Evolutionary conservation across 2,113 vertebrate species (phyloP).

Genomic region (Pelusios castaneus): DNA sequence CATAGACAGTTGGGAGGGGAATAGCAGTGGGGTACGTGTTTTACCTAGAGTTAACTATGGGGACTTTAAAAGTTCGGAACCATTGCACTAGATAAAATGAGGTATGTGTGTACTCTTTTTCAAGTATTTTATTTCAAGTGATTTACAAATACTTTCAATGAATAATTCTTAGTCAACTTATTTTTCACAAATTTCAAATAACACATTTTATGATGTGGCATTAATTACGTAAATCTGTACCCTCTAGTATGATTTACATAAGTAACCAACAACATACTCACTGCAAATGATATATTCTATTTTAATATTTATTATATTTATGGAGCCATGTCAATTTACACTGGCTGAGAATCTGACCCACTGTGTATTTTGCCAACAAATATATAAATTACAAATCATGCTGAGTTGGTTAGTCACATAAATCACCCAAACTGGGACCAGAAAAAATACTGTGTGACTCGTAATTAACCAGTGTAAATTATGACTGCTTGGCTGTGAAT

Average conservation of each 20-base stretch:
- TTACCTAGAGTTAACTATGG: too few relatives aligned
- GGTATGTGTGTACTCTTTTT: background rate
- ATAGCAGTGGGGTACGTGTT: too few relatives aligned
- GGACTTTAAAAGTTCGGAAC: too few relatives aligned
- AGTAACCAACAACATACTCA: background rate
- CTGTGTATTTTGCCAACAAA: background rate
- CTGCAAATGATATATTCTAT: background rate
- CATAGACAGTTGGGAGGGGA: too few relatives aligned
- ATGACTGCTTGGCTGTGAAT: background rate
- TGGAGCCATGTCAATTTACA: background rate
- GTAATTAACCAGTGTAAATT: background rate
- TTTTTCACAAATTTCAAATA: background rate
- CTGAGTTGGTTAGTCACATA: background rate
- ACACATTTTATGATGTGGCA: background rate
- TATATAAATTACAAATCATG: background rate
- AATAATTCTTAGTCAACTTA: background rate
- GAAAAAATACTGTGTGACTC: accelerated
- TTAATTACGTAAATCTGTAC: background rate
- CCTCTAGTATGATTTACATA: background rate
- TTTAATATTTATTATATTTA: background rate
- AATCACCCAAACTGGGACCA: background rate
- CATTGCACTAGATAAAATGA: background rate
- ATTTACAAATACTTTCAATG: background rate
- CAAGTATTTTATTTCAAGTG: background rate
- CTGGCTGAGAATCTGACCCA: background rate